Evolutionary conservation across 2,888 invertebrate genomes (phyloP).

Genomic region (Callyntrura sp.): DNA sequence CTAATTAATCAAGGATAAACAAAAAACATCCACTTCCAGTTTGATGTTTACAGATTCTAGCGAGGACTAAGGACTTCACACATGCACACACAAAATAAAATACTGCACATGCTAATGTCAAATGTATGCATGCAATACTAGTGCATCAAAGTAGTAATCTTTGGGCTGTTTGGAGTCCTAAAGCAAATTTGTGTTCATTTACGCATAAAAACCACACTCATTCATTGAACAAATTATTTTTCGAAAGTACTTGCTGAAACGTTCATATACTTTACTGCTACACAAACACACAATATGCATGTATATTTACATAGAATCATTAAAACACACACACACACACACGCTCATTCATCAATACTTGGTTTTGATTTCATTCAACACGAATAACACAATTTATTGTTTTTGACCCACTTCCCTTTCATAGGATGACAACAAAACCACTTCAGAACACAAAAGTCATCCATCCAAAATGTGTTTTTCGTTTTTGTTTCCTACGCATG

Average conservation of each 20-base stretch:
- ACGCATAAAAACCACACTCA: background rate
- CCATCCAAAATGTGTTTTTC: constrained; percentile 20
- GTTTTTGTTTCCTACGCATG: background rate
- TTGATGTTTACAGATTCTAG: background rate
- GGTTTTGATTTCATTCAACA: constrained; percentile 69
- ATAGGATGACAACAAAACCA: constrained; percentile 46
- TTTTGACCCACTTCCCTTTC: constrained; percentile 72
- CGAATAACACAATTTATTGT: constrained; percentile 50
- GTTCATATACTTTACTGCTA: background rate
- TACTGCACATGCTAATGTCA: background rate
- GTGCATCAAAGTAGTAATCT: too few relatives aligned
- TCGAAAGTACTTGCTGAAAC: background rate
- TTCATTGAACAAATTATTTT: constrained; percentile 19
- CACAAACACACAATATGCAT: background rate
- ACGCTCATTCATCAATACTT: constrained; percentile 46
- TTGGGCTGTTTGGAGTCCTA: background rate
- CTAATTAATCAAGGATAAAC: constrained; percentile 76
- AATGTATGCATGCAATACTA: background rate
- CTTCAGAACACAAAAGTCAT: constrained; percentile 12
- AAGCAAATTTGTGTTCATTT: constrained; percentile 13
- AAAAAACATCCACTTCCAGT: constrained; percentile 63
- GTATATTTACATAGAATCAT: background rate
- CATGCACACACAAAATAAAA: background rate
- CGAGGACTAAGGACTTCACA: too few relatives aligned
- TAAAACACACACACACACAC: constrained; percentile 15